phyloP scores from a whole-genome alignment of 2,888 invertebrate genomes.

The Coecobrya sp. region DNA sequence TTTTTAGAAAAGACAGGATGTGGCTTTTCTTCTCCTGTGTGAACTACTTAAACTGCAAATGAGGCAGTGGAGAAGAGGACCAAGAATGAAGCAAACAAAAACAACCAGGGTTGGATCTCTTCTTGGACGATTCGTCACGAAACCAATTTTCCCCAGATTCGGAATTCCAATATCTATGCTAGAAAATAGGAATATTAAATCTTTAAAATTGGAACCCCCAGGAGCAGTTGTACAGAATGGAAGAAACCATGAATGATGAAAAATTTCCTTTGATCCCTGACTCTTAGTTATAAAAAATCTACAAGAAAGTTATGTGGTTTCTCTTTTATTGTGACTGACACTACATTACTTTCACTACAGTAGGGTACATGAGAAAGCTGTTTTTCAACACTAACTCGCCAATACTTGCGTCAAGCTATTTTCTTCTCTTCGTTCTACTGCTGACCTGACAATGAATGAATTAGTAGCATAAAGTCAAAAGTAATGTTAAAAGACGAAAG shows the following conservation, averaged over 20 bases:
- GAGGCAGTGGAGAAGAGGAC: neutral
- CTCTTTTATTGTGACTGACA: conserved; percentile 66
- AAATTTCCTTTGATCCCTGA: conserved; percentile 11
- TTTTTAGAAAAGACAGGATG: conserved; percentile 69
- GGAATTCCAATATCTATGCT: neutral
- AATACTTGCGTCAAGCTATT: conserved; percentile 32
- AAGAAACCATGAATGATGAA: conserved; percentile 23
- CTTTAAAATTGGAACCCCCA: neutral
- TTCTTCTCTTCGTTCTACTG: neutral
- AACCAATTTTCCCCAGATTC: neutral
- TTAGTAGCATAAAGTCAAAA: conserved; percentile 54
- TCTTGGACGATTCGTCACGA: conserved; percentile 19
- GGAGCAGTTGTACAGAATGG: neutral
- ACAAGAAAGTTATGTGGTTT: conserved; percentile 30
- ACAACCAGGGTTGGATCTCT: neutral
- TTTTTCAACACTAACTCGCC: conserved; percentile 2
- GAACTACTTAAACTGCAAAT: conserved; percentile 66
- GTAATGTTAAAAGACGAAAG: conserved; percentile 5
- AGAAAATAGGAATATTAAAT: neutral
- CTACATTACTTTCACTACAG: conserved; percentile 64
- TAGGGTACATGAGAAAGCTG: conserved; percentile 32
- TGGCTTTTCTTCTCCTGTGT: conserved; percentile 52
- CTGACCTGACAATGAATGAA: conserved; percentile 64
- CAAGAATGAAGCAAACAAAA: neutral
- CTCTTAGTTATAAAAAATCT: conserved; percentile 8